phyloP scores from a whole-genome alignment of 2,113 vertebrate species.

The Malurus alboscapulatus region DNA sequence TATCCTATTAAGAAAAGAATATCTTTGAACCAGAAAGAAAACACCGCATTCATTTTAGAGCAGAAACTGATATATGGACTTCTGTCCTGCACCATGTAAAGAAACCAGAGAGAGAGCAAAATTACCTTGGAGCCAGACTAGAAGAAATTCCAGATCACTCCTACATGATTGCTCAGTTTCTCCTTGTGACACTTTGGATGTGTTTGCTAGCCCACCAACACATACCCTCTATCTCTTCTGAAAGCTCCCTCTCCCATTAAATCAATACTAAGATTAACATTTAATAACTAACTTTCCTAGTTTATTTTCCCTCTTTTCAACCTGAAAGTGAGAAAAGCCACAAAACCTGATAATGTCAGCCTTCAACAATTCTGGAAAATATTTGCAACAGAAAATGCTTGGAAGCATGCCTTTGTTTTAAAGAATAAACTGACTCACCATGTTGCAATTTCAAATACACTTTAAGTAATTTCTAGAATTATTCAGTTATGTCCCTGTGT shows the following conservation, averaged over 20 bases:
- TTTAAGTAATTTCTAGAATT: background rate
- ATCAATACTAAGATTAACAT: background rate
- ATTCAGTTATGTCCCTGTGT: slow-evolving; percentile 4
- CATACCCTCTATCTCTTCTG: background rate
- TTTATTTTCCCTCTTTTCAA: background rate
- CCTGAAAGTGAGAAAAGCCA: background rate
- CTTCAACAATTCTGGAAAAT: background rate
- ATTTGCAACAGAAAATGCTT: background rate
- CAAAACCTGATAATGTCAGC: background rate
- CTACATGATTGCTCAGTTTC: background rate
- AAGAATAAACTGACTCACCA: background rate
- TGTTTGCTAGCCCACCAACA: background rate
- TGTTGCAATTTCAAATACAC: background rate
- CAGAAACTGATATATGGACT: background rate
- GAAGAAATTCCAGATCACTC: background rate
- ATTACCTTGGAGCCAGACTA: background rate
- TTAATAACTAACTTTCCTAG: background rate
- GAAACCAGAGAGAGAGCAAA: background rate
- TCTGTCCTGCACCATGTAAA: background rate
- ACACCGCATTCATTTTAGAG: background rate
- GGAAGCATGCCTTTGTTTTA: background rate
- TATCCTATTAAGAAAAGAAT: background rate
- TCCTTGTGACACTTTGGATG: background rate
- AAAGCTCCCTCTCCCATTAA: background rate
- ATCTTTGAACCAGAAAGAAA: background rate